phyloP scores from a whole-genome alignment of 2,888 invertebrate species.

The Tholera decimalis region DNA sequence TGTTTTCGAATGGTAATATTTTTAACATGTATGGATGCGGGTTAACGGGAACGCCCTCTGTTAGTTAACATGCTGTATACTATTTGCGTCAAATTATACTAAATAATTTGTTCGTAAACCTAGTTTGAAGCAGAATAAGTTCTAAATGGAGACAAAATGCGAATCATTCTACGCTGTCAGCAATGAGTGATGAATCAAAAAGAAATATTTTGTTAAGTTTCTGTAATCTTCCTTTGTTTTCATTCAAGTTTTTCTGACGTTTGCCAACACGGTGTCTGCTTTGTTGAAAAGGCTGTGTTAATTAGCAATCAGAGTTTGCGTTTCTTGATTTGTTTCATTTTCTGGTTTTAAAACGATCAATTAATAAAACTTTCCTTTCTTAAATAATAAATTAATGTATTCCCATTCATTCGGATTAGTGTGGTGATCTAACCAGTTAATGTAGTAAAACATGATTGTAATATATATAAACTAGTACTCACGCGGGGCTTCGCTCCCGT shows the following conservation, averaged over 20 bases:
- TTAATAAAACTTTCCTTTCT: too few species aligned
- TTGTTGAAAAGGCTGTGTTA: constrained; percentile 36
- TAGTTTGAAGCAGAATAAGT: constrained; percentile 38
- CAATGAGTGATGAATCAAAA: constrained; percentile 48
- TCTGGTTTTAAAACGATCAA: too few species aligned
- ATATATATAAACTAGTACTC: too few species aligned
- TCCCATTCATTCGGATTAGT: too few species aligned
- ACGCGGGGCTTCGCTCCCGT: too few species aligned
- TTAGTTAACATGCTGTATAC: background rate
- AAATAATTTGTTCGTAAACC: constrained; percentile 54
- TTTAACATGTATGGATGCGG: too few species aligned
- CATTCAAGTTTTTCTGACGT: constrained; percentile 13
- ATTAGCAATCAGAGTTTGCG: background rate
- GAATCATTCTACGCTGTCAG: constrained; percentile 43
- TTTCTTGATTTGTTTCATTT: background rate
- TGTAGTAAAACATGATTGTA: too few species aligned
- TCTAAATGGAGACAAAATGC: constrained; percentile 31
- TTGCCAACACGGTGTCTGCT: constrained; percentile 25
- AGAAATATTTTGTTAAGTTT: constrained; percentile 49
- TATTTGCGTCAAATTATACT: background rate
- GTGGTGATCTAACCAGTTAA: too few species aligned
- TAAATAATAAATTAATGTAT: too few species aligned
- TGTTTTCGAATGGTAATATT: too few species aligned
- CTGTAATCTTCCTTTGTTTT: constrained; percentile 40
- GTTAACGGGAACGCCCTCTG: too few species aligned